Conservation (phyloP, 2,113 vertebrate species). For the Psilopsiagon aurifrons region DNA sequence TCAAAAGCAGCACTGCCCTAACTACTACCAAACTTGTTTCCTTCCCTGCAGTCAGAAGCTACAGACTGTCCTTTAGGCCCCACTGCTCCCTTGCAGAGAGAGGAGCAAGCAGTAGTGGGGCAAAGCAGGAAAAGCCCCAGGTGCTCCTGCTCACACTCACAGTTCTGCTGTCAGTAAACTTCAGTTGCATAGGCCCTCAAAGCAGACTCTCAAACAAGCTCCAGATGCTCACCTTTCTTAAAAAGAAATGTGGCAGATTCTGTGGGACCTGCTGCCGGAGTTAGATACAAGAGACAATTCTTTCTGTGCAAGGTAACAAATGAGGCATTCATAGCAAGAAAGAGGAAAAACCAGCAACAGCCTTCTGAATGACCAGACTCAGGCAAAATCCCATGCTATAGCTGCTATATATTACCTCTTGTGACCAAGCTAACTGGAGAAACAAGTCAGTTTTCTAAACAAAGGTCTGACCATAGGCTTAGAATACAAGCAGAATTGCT, state of each 20-base stretch:
- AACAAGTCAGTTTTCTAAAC: not conserved
- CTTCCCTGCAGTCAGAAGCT: not conserved
- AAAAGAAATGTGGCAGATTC: not conserved
- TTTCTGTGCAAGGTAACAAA: not conserved
- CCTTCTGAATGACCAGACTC: not conserved
- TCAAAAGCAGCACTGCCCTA: not conserved
- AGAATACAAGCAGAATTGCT: not conserved
- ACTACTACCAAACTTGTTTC: not conserved
- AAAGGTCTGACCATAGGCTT: not conserved
- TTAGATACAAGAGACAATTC: not conserved
- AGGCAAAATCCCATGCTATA: not conserved
- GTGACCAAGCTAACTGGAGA: not conserved
- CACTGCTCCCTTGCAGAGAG: not conserved
- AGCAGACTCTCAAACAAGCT: rapidly evolving
- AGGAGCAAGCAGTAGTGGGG: not conserved
- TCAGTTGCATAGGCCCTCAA: not conserved
- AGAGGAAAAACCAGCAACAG: not conserved
- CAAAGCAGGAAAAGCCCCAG: not conserved
- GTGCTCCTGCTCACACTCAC: not conserved
- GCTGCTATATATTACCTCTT: not conserved
- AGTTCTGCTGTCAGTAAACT: not conserved
- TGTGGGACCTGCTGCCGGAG: not conserved
- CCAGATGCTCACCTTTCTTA: not conserved
- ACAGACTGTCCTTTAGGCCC: not conserved
- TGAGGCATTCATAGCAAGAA: not conserved